Base-by-base conservation (phyloP, 2,888 invertebrate genomes). In the Melipona bicolor region DNA sequence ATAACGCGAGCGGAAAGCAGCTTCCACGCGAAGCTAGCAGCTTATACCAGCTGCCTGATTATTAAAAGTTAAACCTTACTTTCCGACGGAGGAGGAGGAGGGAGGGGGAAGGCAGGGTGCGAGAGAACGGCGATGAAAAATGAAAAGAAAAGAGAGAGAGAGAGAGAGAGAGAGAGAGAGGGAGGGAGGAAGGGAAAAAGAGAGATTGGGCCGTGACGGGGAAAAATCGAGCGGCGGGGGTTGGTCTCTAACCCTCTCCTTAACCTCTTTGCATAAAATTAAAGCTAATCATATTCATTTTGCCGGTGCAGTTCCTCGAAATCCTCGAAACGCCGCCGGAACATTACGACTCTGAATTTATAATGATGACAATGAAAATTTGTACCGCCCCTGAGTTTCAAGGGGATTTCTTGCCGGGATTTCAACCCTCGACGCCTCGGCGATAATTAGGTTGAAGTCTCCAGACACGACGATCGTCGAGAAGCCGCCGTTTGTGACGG, bases 221-320 rank as follows among this genome's bases (percentile, higher is more conserved):
- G 65, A 50, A 17, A 27, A 69, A 36, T n/a, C 24, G 43, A 56
- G 9, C 15, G 24, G 27, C 59, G 65, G 27, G 56, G 59, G 56
- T 21, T 21, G 52, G 17, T 19, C 54, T 50, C 77, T 77, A 76
- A 68, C 79, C 72, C 83, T 49, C 69, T 49, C 69, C 4, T 86
- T 86, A 83, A 79, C 83, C 86, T 75, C 79, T 79, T 83, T 86
- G 79, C 86, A 83, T 86, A 79, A 74, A 86, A 86, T 86, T 86
- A 79, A 76, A 77, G 67, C 59, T 77, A 69, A 86, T 83, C 73
- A 77, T 80, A 84, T 80, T 85, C 85, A 84, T 80, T 84, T 80
- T 24, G 61, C 62, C 36, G 61, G 61, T 67, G 54, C 73, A 79
- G 67, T 79, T 84, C 74, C 54, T 50, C 75, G 84, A 84, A 84